Conservation (phyloP, 2,113 vertebrate genomes). For the Balaeniceps rex region DNA sequence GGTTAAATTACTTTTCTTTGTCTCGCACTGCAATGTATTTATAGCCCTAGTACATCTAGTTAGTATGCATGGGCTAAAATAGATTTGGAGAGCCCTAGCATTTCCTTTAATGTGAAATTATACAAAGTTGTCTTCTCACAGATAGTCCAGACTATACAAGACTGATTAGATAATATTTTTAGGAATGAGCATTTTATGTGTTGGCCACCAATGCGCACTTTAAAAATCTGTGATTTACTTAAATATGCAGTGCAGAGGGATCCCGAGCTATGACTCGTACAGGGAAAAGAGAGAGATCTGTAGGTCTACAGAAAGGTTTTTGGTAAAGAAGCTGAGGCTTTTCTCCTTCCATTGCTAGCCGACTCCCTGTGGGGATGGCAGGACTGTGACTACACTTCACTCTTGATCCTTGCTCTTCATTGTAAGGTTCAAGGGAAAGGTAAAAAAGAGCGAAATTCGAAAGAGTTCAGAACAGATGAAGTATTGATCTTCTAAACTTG, state of each 20-base stretch:
- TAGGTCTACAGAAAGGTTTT: not conserved
- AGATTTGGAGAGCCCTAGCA: not conserved
- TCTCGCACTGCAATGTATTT: not conserved
- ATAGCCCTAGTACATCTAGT: not conserved
- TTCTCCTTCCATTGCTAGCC: not conserved
- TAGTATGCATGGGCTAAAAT: not conserved
- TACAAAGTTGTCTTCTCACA: not conserved
- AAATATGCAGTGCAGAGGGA: not conserved
- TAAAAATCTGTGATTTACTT: not conserved
- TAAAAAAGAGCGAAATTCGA: not conserved
- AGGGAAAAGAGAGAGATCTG: not conserved
- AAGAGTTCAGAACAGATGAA: not conserved
- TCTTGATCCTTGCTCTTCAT: not conserved
- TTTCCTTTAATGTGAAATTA: not conserved
- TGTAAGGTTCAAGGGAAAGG: not conserved
- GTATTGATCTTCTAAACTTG: not conserved
- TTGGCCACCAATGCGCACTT: not conserved
- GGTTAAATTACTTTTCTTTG: not conserved
- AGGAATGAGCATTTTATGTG: not conserved
- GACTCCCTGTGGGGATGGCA: not conserved
- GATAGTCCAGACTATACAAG: not conserved
- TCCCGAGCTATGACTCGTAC: not conserved
- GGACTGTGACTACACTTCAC: not conserved
- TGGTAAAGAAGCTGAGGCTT: not conserved
- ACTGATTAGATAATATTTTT: not conserved